A percentile compares a stretch with the other conserved stretches of the same genome.
phyloP scores from a whole-genome alignment of 2,113 vertebrate species.

The Ailuropoda melanoleuca region DNA sequence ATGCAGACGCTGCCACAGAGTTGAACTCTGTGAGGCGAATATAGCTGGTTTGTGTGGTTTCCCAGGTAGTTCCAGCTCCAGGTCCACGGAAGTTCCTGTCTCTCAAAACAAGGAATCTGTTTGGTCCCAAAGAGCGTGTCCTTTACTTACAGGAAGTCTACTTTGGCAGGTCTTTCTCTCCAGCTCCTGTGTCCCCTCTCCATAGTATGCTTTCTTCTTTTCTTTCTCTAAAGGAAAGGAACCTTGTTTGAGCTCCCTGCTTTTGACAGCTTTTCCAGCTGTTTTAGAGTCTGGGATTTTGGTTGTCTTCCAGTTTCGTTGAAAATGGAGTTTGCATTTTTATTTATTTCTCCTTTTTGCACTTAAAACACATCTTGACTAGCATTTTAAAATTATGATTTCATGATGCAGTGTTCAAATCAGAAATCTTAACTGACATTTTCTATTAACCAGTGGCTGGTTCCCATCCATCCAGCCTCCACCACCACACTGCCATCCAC shows the following conservation, averaged over 20 bases:
- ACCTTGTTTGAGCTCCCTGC: background rate
- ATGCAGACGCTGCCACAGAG: background rate
- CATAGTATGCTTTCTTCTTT: background rate
- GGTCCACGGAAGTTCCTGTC: background rate
- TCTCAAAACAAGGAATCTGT: background rate
- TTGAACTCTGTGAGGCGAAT: background rate
- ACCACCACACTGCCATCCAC: background rate
- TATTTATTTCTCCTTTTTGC: background rate
- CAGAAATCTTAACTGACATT: background rate
- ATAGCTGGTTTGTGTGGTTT: background rate
- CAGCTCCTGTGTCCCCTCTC: background rate
- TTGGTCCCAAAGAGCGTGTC: background rate
- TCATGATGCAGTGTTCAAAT: background rate
- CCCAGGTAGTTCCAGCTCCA: background rate
- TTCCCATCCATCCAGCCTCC: background rate
- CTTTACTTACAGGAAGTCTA: background rate
- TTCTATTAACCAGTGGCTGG: background rate
- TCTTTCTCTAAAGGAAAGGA: background rate
- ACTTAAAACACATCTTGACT: conserved; percentile 7
- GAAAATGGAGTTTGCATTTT: conserved; percentile 21
- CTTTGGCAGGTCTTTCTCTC: background rate
- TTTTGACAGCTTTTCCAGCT: background rate
- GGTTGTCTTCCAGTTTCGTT: background rate
- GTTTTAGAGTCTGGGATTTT: background rate
- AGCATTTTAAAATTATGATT: background rate